Percentiles rank a stretch among this genome's conserved stretches.
phyloP scores from a whole-genome alignment of 2,888 invertebrate genomes.

The Meteorus colon region DNA sequence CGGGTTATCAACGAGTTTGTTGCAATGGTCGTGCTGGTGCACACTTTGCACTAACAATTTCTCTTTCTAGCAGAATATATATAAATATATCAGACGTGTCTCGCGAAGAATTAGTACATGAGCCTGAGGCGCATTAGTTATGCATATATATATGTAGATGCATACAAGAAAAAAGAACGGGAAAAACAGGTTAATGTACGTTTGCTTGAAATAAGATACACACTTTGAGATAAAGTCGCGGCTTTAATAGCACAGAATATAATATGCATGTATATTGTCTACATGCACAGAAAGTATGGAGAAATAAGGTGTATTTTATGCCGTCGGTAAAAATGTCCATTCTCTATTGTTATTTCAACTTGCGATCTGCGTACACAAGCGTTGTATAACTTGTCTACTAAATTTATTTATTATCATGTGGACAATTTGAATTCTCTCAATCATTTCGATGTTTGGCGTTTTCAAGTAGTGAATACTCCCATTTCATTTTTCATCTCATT shows the following conservation, averaged over 20 bases:
- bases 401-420: neutral
- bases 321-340: slow-evolving; percentile 14
- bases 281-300: neutral
- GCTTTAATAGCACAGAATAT: neutral
- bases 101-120: slow-evolving; percentile 18
- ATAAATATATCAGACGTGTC: slow-evolving; percentile 20
- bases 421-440: too few relatives aligned
- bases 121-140: neutral
- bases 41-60: slow-evolving; percentile 49
- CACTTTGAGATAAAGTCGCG: slow-evolving; percentile 35
- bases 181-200: slow-evolving; percentile 39
- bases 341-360: slow-evolving; percentile 7
- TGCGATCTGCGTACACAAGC: neutral
- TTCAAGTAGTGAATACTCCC: too few relatives aligned
- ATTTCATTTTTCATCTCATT: too few relatives aligned
- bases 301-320: slow-evolving; percentile 2
- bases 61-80: slow-evolving; percentile 46
- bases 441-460: too few relatives aligned
- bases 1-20: slow-evolving; percentile 17
- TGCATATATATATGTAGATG: slow-evolving; percentile 15
- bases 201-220: slow-evolving; percentile 25
- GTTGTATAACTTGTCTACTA: neutral
- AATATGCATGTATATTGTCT: neutral
- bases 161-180: slow-evolving; percentile 9
- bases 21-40: neutral